These are phyloP conservation scores for Neuroscelio doddi DNA, from an alignment of 2,888 invertebrate genomes.

Conservation along the genomic window DNA sequence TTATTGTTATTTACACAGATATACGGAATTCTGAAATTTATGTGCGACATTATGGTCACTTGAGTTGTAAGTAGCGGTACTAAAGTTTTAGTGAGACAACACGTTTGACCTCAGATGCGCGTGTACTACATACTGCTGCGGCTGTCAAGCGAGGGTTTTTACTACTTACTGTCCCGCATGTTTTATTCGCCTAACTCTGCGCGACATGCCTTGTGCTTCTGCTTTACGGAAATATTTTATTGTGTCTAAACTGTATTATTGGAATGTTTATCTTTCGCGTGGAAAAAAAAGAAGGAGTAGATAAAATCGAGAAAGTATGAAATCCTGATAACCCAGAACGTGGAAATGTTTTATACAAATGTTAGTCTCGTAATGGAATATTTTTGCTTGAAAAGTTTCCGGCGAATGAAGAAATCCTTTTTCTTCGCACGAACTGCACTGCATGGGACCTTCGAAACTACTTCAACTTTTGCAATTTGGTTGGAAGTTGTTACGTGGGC, in stretches of 20 bases:
- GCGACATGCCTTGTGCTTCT: not conserved
- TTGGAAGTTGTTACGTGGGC: slow-evolving; percentile 4
- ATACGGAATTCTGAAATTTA: too few relatives aligned
- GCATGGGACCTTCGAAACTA: slow-evolving; percentile 2
- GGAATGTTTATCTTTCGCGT: too few relatives aligned
- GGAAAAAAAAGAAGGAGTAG: too few relatives aligned
- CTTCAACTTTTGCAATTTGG: slow-evolving; percentile 10
- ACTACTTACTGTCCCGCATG: not conserved
- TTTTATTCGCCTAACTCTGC: too few relatives aligned
- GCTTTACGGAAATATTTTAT: not conserved
- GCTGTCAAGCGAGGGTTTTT: not conserved
- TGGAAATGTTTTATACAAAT: too few relatives aligned
- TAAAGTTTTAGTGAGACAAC: not conserved
- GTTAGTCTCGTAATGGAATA: not conserved
- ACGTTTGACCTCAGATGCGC: not conserved
- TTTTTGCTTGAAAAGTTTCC: not conserved
- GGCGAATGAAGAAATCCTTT: not conserved
- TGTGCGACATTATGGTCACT: too few relatives aligned
- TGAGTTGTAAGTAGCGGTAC: too few relatives aligned
- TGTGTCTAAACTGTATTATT: too few relatives aligned
- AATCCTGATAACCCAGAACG: too few relatives aligned
- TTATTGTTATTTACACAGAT: too few relatives aligned
- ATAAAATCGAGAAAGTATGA: not conserved
- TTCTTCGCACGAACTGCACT: not conserved
- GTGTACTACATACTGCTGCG: not conserved